phyloP scores from a whole-genome alignment of 92 coral and sea anemone species.

The Umimayanthus chanpuru region DNA sequence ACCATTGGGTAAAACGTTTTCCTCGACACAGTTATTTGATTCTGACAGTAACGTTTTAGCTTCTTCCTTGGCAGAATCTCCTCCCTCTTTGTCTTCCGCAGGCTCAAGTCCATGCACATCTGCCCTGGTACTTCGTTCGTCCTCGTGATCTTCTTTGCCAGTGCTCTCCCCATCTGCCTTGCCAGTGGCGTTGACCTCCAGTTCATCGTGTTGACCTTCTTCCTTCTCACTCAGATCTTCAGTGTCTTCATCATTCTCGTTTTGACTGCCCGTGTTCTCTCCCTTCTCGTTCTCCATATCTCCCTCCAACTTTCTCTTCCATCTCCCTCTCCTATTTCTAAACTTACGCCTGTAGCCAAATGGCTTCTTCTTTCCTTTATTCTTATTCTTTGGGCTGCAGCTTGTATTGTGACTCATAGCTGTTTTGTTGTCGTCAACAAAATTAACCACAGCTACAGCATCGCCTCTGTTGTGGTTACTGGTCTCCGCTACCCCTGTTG shows the following conservation, averaged over 20 bases:
- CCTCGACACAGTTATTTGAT: not conserved
- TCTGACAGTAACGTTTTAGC: not conserved
- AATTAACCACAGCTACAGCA: conserved; percentile 37
- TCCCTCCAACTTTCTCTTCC: conserved; percentile 37
- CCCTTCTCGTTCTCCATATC: conserved; percentile 16
- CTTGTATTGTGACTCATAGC: conserved; percentile 11
- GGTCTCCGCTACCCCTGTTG: conserved; percentile 9
- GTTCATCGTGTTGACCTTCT: conserved; percentile 8
- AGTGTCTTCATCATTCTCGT: conserved; percentile 20
- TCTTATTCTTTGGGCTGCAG: conserved; percentile 23
- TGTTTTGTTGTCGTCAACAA: conserved; percentile 35
- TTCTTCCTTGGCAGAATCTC: conserved; percentile 2
- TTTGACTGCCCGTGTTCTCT: not conserved
- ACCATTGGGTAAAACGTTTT: conserved; percentile 12
- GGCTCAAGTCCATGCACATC: not conserved
- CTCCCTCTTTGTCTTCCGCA: not conserved
- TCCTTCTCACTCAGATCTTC: conserved; percentile 33
- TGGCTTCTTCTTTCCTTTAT: not conserved
- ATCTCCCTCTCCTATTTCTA: conserved; percentile 14
- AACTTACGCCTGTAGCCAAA: conserved; percentile 25
- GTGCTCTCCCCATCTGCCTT: conserved; percentile 17
- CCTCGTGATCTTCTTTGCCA: conserved; percentile 12
- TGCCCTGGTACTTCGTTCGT: not conserved
- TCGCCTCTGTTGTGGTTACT: not conserved
- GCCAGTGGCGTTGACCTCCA: not conserved